phyloP scores from a whole-genome alignment of 2,888 invertebrate genomes.

The Watsonalla binaria region DNA sequence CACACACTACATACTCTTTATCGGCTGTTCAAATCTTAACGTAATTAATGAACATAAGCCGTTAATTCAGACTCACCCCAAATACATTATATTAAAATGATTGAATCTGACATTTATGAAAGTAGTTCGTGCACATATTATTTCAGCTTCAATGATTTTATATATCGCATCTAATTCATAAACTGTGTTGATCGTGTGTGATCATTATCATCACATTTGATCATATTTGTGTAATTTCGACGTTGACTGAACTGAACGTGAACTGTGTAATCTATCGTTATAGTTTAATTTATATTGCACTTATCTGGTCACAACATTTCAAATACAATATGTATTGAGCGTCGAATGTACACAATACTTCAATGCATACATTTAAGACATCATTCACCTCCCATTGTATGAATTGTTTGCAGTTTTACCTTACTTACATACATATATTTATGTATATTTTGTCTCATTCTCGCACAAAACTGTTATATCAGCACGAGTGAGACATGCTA shows the following conservation, averaged over 20 bases:
- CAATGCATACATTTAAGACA: constrained; percentile 11
- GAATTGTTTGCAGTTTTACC: constrained; percentile 32
- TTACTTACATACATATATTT: not conserved
- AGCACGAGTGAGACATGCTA: too few species aligned
- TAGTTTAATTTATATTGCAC: not conserved
- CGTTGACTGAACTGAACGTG: not conserved
- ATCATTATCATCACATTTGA: not conserved
- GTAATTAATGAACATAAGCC: too few species aligned
- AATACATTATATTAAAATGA: constrained; percentile 12
- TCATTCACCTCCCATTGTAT: constrained; percentile 52
- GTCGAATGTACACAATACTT: not conserved
- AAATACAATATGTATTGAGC: not conserved
- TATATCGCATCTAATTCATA: constrained; percentile 8
- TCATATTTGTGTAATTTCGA: not conserved
- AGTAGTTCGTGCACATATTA: constrained; percentile 6
- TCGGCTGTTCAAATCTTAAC: too few species aligned
- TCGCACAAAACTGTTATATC: too few species aligned
- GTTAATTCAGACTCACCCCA: too few species aligned
- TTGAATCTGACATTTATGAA: constrained; percentile 12
- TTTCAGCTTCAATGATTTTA: constrained; percentile 22
- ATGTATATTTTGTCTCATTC: too few species aligned
- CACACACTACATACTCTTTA: too few species aligned
- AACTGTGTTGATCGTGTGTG: not conserved
- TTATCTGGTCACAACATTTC: not conserved
- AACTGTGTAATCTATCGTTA: not conserved